Percentiles rank a stretch among this genome's conserved stretches.
These are phyloP conservation scores for Helicoverpa armigera DNA, from an alignment of 1,140 invertebrate genomes.

Conservation along the genomic window DNA sequence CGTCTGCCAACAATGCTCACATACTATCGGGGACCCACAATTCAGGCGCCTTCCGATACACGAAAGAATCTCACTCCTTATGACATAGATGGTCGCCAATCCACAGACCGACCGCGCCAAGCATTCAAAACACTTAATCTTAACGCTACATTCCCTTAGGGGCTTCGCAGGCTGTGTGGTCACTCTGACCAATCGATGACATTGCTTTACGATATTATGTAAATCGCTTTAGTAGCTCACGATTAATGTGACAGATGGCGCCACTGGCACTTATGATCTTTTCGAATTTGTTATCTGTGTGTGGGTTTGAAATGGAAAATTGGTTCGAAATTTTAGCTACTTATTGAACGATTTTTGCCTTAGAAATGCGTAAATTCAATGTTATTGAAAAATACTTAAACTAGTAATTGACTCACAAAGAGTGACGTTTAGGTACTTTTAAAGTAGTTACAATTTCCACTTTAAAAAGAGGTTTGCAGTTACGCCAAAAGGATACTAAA, in stretches of 20 bases:
- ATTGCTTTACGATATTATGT: constrained; percentile 31
- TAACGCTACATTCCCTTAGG: not conserved
- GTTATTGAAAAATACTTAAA: too few relatives aligned
- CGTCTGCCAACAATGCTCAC: not conserved
- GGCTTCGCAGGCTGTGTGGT: not conserved
- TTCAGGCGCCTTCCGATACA: too few relatives aligned
- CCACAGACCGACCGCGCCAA: not conserved
- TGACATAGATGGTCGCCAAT: not conserved
- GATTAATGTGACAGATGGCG: constrained; percentile 29
- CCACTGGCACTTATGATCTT: constrained; percentile 8
- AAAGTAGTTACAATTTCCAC: too few relatives aligned
- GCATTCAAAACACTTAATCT: not conserved
- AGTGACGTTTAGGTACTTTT: not conserved
- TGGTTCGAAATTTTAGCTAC: not conserved
- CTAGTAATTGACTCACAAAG: too few relatives aligned
- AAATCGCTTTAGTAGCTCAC: constrained; percentile 26
- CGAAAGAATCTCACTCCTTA: not conserved
- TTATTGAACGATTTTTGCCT: not conserved
- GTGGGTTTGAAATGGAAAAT: not conserved
- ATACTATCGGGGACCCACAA: too few relatives aligned
- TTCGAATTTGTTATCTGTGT: not conserved
- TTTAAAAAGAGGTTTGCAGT: too few relatives aligned
- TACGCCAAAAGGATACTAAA: not conserved
- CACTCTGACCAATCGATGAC: constrained; percentile 23
- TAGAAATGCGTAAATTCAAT: too few relatives aligned